Percentiles rank a stretch among this genome's conserved stretches.
Conservation (phyloP, 2,797 vertebrate species). For the Sebastes nivosus region DNA sequence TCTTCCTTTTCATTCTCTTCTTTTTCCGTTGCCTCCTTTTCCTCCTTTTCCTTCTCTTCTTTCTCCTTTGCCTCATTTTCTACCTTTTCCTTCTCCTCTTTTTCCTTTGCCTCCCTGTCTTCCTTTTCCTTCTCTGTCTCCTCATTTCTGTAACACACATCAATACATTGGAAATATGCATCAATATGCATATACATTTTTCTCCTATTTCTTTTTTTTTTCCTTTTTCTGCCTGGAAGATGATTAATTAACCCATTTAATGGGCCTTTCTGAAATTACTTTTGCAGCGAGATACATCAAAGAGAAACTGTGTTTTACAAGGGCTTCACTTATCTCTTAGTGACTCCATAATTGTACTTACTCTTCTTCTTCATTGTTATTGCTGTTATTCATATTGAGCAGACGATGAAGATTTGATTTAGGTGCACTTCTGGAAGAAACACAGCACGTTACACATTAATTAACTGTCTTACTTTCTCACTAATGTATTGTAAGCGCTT, state of each 20-base stretch:
- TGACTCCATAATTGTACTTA: slow-evolving; percentile 45
- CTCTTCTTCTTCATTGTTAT: slow-evolving; percentile 86
- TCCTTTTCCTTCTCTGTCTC: slow-evolving; percentile 51
- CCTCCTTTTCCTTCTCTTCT: slow-evolving; percentile 58
- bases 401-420: slow-evolving; percentile 59
- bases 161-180: not conserved
- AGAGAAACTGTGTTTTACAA: not conserved
- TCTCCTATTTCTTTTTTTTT: slow-evolving; percentile 42
- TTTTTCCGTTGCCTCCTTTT: slow-evolving; percentile 66
- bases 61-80: slow-evolving; percentile 35
- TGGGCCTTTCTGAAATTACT: not conserved
- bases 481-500: not conserved
- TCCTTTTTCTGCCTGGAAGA: slow-evolving; percentile 56
- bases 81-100: not conserved
- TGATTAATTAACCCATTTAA: slow-evolving; percentile 15
- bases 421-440: slow-evolving; percentile 72
- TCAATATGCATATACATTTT: not conserved
- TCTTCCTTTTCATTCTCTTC: too few relatives aligned
- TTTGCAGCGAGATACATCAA: not conserved
- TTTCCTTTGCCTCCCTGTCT: slow-evolving; percentile 60
- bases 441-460: not conserved
- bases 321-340: not conserved
- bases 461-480: not conserved
- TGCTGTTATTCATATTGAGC: slow-evolving; percentile 90
- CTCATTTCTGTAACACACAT: slow-evolving; percentile 53